Conservation (phyloP, 2,888 invertebrate genomes). For the Archips xylosteana region DNA sequence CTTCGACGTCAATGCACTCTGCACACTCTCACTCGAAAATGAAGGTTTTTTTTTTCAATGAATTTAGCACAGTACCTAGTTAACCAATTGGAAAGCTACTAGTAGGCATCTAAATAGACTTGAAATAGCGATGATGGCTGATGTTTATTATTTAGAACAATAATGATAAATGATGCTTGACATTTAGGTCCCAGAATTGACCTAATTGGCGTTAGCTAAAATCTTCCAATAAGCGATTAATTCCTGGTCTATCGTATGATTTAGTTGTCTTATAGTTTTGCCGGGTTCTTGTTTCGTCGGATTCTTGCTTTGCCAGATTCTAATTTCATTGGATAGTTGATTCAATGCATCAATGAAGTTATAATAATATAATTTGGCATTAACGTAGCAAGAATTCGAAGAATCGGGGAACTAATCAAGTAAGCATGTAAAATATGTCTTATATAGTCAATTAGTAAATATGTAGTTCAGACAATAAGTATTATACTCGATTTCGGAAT, state of each 20-base stretch:
- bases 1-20: constrained; percentile 49
- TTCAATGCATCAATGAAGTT: background rate
- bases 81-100: constrained; percentile 34
- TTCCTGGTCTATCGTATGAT: too few relatives aligned
- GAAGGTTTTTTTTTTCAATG: constrained; percentile 30
- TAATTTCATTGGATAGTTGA: too few relatives aligned
- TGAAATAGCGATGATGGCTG: constrained; percentile 23
- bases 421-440: too few relatives aligned
- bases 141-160: constrained; percentile 10
- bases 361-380: too few relatives aligned
- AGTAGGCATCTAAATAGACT: constrained; percentile 13
- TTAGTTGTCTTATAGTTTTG: too few relatives aligned
- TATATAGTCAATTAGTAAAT: too few relatives aligned
- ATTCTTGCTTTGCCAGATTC: too few relatives aligned
- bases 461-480: too few relatives aligned
- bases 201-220: background rate
- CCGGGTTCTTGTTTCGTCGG: too few relatives aligned
- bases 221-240: background rate
- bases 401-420: too few relatives aligned
- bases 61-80: constrained; percentile 17
- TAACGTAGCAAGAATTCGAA: too few relatives aligned
- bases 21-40: constrained; percentile 48
- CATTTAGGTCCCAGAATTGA: constrained; percentile 15
- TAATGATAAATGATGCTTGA: constrained; percentile 18
- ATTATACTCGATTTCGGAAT: too few relatives aligned